Percentiles rank a stretch among this genome's conserved stretches.
Evolutionary conservation across 2,797 vertebrate species (phyloP).

Genomic region (Gymnoscopelus microlampas): DNA sequence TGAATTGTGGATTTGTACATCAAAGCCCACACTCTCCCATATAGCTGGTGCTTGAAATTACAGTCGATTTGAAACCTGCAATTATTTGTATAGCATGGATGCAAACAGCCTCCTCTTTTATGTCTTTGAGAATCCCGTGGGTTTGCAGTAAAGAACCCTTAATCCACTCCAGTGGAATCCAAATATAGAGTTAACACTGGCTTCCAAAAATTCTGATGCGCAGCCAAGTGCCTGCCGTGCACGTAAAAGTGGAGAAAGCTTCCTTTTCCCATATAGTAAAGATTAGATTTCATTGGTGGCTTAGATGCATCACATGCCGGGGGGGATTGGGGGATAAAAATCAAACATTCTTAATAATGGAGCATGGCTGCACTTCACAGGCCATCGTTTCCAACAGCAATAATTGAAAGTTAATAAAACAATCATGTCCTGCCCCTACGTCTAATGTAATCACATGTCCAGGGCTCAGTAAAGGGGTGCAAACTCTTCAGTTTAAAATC

Average conservation of each 20-base stretch:
- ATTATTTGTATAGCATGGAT: constrained; percentile 86
- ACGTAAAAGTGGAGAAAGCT: constrained; percentile 61
- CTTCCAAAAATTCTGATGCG: constrained; percentile 73
- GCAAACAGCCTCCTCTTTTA: constrained; percentile 84
- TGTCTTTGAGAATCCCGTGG: constrained; percentile 83
- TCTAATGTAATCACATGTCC: constrained; percentile 67
- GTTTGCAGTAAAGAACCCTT: constrained; percentile 84
- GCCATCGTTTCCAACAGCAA: constrained; percentile 47
- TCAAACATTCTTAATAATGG: constrained; percentile 39
- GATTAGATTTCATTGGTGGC: constrained; percentile 74
- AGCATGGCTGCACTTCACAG: constrained; percentile 37
- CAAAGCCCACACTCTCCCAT: constrained; percentile 82
- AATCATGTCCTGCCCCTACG: constrained; percentile 65
- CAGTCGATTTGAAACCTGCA: constrained; percentile 84
- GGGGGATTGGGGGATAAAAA: constrained; percentile 44
- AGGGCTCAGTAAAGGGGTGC: constrained; percentile 51
- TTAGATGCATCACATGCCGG: constrained; percentile 64
- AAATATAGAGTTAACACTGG: constrained; percentile 85
- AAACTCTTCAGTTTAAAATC: constrained; percentile 57
- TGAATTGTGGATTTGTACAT: constrained; percentile 89
- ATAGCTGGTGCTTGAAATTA: constrained; percentile 84
- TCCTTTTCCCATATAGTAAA: constrained; percentile 58
- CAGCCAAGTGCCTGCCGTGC: constrained; percentile 73
- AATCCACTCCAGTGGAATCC: constrained; percentile 86
- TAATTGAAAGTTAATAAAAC: constrained; percentile 72